These are phyloP conservation scores for Tinamus guttatus DNA, from an alignment of 2,113 vertebrate species.

Conservation along the genomic window DNA sequence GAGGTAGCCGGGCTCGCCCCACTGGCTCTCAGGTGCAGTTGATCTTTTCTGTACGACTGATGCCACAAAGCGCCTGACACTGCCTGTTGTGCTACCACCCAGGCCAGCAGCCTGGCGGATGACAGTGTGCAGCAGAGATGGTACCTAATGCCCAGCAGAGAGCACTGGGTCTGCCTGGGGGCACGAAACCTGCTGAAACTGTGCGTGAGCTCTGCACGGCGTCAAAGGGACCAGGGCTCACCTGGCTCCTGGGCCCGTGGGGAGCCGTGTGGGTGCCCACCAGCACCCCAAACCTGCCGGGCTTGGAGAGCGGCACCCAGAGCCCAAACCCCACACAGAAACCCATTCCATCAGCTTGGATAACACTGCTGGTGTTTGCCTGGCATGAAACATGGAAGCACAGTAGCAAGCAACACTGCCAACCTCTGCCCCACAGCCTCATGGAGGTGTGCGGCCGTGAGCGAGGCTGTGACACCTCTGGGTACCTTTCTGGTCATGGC, in stretches of 20 bases:
- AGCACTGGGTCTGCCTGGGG: not conserved
- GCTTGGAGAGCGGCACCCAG: fast-evolving
- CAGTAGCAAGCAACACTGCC: not conserved
- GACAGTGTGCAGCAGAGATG: not conserved
- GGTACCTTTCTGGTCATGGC: constrained; percentile 43
- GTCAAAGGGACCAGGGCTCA: not conserved
- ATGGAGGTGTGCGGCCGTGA: no score
- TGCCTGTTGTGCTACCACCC: not conserved
- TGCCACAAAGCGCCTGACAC: not conserved
- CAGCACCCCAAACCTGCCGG: fast-evolving
- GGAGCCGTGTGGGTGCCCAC: not conserved
- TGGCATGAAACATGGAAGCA: fast-evolving
- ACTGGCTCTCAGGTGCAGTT: not conserved
- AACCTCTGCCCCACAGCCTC: not conserved
- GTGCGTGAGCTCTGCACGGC: not conserved
- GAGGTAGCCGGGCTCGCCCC: not conserved
- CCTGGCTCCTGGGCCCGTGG: not conserved
- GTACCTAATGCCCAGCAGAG: not conserved
- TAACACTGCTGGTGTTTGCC: fast-evolving
- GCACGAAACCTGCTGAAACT: not conserved
- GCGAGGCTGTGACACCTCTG: fast-evolving
- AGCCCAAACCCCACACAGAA: not conserved
- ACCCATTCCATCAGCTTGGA: not conserved
- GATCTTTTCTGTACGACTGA: not conserved
- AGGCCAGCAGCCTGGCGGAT: not conserved